A percentile compares a stretch with the other conserved stretches of the same genome.
Conservation (phyloP, 2,797 vertebrate genomes). For the Psittacula echo region DNA sequence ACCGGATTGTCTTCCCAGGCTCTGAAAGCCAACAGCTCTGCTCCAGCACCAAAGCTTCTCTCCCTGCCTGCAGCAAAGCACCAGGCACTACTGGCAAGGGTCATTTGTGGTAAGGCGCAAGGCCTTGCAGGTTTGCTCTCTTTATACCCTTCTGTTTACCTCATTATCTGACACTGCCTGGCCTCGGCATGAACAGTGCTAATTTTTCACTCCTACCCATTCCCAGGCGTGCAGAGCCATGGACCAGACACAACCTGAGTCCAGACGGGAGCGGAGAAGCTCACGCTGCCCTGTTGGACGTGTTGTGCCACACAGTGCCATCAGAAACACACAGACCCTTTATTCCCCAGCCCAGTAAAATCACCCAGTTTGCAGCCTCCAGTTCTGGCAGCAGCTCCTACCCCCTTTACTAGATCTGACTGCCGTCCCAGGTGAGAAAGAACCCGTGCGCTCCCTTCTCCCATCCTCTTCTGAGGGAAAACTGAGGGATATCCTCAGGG, state of each 20-base stretch:
- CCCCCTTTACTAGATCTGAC: not conserved
- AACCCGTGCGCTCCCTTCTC: not conserved
- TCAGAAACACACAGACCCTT: fast-evolving
- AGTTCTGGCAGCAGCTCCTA: not conserved
- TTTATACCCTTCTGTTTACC: not conserved
- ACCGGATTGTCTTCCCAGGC: not conserved
- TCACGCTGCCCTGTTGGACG: not conserved
- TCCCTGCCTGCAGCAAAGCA: not conserved
- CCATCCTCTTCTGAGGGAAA: not conserved
- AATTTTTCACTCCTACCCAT: not conserved
- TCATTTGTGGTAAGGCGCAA: not conserved
- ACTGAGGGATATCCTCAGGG: not conserved
- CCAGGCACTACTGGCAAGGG: not conserved
- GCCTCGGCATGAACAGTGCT: not conserved
- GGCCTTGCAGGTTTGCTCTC: not conserved
- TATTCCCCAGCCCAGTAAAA: not conserved
- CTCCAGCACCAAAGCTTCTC: not conserved
- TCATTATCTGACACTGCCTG: not conserved
- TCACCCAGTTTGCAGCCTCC: not conserved
- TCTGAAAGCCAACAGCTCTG: not conserved
- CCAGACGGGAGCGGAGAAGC: fast-evolving
- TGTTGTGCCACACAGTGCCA: fast-evolving
- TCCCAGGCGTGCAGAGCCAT: not conserved
- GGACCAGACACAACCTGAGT: not conserved
- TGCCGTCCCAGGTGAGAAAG: not conserved